phyloP scores from a whole-genome alignment of 2,888 invertebrate genomes.

The Andrena dorsata region DNA sequence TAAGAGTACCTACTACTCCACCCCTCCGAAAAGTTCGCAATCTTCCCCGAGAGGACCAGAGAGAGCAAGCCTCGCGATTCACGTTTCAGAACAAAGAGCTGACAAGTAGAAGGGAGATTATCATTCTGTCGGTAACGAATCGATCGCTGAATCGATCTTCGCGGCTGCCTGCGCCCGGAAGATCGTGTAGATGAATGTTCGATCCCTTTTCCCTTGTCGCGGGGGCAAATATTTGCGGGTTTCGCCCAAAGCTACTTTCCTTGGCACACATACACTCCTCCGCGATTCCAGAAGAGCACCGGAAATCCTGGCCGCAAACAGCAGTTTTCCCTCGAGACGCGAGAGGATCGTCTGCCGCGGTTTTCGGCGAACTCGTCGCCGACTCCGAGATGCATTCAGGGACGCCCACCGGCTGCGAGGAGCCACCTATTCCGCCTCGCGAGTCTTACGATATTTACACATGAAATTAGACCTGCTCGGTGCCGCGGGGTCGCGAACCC shows the following conservation, averaged over 20 bases:
- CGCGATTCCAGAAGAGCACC: constrained; percentile 41
- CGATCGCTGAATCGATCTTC: constrained; percentile 15
- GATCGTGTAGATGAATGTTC: constrained; percentile 31
- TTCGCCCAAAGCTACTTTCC: constrained; percentile 33
- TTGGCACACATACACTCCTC: constrained; percentile 23
- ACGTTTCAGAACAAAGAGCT: too few relatives aligned
- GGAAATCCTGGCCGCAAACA: constrained; percentile 62
- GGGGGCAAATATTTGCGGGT: constrained; percentile 65
- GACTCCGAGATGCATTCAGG: background rate
- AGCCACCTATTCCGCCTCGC: constrained; percentile 6
- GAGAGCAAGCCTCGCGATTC: too few relatives aligned
- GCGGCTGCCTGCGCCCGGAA: background rate
- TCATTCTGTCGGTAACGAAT: background rate
- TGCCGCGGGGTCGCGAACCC: background rate
- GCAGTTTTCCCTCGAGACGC: constrained; percentile 12
- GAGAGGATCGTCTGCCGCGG: constrained; percentile 33
- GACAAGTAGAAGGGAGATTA: background rate
- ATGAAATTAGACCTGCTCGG: constrained; percentile 40
- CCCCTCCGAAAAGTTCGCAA: too few relatives aligned
- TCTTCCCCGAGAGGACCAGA: too few relatives aligned
- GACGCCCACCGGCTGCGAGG: constrained; percentile 21
- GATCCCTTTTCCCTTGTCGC: constrained; percentile 32
- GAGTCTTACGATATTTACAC: constrained; percentile 33
- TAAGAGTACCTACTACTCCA: too few relatives aligned
- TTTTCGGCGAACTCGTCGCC: constrained; percentile 16